Evolutionary conservation across 2,797 vertebrate genomes (phyloP), one percentile per base, ranked within the genome.

Genomic region (Rhinella marina): DNA sequence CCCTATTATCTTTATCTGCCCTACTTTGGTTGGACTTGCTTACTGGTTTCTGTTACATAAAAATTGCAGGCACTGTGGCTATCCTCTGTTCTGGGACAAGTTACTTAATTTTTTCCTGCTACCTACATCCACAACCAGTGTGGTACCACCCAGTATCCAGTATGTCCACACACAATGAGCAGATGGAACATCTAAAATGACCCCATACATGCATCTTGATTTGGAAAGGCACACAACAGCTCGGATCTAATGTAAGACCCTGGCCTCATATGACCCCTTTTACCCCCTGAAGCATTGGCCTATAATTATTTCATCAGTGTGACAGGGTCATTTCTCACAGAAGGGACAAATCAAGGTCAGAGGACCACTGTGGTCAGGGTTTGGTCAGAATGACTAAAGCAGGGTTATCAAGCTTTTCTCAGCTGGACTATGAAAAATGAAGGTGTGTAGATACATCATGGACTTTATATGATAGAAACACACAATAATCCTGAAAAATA

Each of bases 341-440:
- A 52, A 5, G 25, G 75, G 50, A 77, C 50, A 25, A 54, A 77
- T 25, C 75, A 54, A 77, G 75, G 75, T 77, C 75, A 77, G 50
- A 77, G 25, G 48, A 25, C 12, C 14, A n/a, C 72, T 16, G 9
- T 3, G 73, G 10, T 21, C 1, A 16, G 29, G 0, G 32, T 48
- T 23, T 50, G 48, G 21, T 77, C 75, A 54, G 13, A 76, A 76
- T 76, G 23, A 77, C 41, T 76, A 52, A 73, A 76, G 21, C 75
- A n/a, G 13, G 50, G 9, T 54, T 25, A 16, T 77, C 75, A 77
- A n/a, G 41, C 23, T 77, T 7, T 52, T 54, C 21, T 77, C 13
- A 54, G 48, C 48, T 54, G 8, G 48, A 52, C 11, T 50, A 54
- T 50, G 72, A 75, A 13, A 50, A 75, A 75, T 50, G 41, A 70